Percentiles rank a stretch among this genome's conserved stretches.
Conservation (phyloP, 2,797 vertebrate genomes). For the Morelia viridis region DNA sequence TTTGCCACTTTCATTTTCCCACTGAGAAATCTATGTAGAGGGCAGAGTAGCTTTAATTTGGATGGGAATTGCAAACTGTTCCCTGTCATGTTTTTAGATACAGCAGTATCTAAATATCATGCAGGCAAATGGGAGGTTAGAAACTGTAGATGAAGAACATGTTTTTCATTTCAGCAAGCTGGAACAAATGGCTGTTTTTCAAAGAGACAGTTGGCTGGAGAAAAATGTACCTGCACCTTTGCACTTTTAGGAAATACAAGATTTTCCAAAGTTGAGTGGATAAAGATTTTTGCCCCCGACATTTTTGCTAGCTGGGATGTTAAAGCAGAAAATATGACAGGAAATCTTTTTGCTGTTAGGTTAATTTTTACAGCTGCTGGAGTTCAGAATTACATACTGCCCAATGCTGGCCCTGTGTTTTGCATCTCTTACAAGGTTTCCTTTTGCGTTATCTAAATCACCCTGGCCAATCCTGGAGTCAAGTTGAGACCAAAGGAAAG, state of each 20-base stretch:
- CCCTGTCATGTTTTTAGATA: constrained; percentile 32
- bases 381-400: not conserved
- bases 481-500: not conserved
- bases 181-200: constrained; percentile 31
- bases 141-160: constrained; percentile 42
- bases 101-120: constrained; percentile 9
- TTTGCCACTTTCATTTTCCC: constrained; percentile 14
- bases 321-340: constrained; percentile 37
- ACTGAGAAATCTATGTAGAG: constrained; percentile 44
- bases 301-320: constrained; percentile 43
- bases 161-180: constrained; percentile 34
- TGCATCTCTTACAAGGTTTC: not conserved
- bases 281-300: constrained; percentile 38
- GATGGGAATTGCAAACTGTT: constrained; percentile 28
- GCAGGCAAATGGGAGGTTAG: constrained; percentile 39
- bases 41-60: constrained; percentile 19
- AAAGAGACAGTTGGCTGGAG: not conserved
- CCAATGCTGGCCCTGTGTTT: not conserved
- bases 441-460: not conserved
- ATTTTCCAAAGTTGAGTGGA: constrained; percentile 45
- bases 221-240: constrained; percentile 26
- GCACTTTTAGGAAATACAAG: constrained; percentile 47
- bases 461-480: not conserved
- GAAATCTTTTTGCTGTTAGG: constrained; percentile 41
- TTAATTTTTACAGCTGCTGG: not conserved